Evolutionary conservation across 2,888 invertebrate species (phyloP), one percentile per base, ranked within the genome.

Genomic region (Strigamia crassipes): DNA sequence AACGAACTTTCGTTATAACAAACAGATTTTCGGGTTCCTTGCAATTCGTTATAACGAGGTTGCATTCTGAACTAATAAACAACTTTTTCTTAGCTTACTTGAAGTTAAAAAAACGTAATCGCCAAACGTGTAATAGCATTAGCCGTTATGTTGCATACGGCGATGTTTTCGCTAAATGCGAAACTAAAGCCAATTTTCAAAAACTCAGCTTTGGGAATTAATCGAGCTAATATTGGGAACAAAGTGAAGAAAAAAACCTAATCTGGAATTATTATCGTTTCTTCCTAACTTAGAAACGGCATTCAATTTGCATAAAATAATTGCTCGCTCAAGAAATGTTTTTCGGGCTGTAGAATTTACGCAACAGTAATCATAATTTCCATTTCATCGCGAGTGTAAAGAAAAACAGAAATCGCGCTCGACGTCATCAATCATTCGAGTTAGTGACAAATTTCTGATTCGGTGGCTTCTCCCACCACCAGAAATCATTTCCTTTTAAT

Each of bases 401-500:
- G 18, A 61, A 61, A 61, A 61, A 61, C 21, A 61, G 23, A 61
- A 18, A 21, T 61, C 18, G 2, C 21, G 18, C 21, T 9, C 61
- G 18, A 61, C 61, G 61, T 61, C 61, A 61, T 61, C 61, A 61
- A 61, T 61, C 61, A 61, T 61, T 18, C 4, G 21, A 23, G 61
- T 61, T 61, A 21, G 61, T 61, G 61, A 61, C 61, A 61, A 61
- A 61, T 61, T 61, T 61, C 61, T 5, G 61, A 61, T 61, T 61
- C 61, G 61, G 61, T 61, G 21, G 61, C 21, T 61, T 18, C 61
- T 15, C 61, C 9, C 61, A 18, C 61, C 18, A 61, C 6, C 42
- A 46, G 61, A 61, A 61, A 61, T 61, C 61, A 61, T 61, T 61
- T 61, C 61, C 61, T 61, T 61, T 61, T 61, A 61, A 61, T 61